Evolutionary conservation across 1,140 invertebrate genomes (phyloP).

Genomic region (Drosophila kepulauana): DNA sequence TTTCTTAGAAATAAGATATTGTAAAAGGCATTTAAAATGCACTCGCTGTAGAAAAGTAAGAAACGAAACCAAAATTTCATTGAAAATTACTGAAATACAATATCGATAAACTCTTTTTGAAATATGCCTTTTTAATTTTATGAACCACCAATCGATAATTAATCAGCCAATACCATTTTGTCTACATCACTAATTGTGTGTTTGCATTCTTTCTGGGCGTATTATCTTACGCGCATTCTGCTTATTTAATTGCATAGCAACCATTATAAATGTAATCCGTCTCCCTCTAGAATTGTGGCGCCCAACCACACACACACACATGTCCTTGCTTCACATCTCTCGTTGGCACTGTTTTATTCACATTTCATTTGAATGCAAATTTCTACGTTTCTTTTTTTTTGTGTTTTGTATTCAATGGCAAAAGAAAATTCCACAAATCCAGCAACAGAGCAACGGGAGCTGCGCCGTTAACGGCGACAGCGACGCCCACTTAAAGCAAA

Average conservation of each 20-base stretch:
- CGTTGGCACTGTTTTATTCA: slow-evolving; percentile 2
- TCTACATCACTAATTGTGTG: background rate
- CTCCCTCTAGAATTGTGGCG: background rate
- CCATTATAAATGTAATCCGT: slow-evolving; percentile 4
- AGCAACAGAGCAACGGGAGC: slow-evolving; percentile 19
- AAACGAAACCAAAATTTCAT: no score
- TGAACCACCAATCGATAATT: background rate
- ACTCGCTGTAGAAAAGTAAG: no score
- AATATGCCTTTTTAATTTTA: background rate
- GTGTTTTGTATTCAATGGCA: slow-evolving; percentile 33
- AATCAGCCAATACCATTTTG: background rate
- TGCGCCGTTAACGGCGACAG: slow-evolving; percentile 13
- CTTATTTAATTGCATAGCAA: background rate
- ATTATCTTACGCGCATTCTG: slow-evolving; percentile 2
- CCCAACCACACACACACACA: background rate
- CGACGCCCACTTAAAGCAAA: slow-evolving; percentile 43
- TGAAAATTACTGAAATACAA: no score
- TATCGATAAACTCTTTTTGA: no score
- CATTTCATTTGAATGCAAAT: slow-evolving; percentile 40
- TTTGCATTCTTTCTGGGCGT: background rate
- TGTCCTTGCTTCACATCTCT: background rate
- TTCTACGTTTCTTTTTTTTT: background rate
- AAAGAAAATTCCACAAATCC: slow-evolving; percentile 39
- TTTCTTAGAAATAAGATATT: no score
- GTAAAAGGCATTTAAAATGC: no score